These are phyloP conservation scores for Bombyx mandarina DNA, from an alignment of 1,140 invertebrate species.

Conservation along the genomic window DNA sequence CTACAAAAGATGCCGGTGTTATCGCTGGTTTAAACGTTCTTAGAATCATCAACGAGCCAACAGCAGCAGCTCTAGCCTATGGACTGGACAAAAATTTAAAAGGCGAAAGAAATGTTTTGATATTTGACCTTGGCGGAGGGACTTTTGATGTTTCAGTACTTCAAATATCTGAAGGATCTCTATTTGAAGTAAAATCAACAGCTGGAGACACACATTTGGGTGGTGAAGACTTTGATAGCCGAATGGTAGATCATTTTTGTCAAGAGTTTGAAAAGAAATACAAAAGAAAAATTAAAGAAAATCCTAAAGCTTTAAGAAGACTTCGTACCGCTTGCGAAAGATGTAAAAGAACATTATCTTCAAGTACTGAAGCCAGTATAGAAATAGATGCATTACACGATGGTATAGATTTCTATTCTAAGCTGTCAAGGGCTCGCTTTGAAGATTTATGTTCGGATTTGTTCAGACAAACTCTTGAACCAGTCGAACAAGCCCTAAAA, in stretches of 20 bases:
- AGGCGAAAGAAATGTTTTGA: slow-evolving; percentile 83
- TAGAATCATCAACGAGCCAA: slow-evolving; percentile 88
- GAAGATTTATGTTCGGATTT: slow-evolving; percentile 92
- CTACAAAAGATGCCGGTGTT: slow-evolving; percentile 82
- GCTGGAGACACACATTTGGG: slow-evolving; percentile 83
- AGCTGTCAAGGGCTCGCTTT: slow-evolving; percentile 86
- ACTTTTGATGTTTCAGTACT: slow-evolving; percentile 91
- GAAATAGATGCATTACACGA: slow-evolving; percentile 85
- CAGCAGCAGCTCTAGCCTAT: slow-evolving; percentile 87
- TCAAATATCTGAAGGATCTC: slow-evolving; percentile 86
- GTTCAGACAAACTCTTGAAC: slow-evolving; percentile 77
- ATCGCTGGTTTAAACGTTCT: slow-evolving; percentile 86
- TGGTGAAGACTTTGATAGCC: slow-evolving; percentile 84
- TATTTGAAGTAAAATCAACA: slow-evolving; percentile 86
- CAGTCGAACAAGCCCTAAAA: slow-evolving; percentile 80
- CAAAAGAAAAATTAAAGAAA: slow-evolving; percentile 51
- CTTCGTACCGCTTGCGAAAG: slow-evolving; percentile 83
- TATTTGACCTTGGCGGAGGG: slow-evolving; percentile 83
- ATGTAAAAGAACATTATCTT: slow-evolving; percentile 78
- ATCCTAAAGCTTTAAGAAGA: slow-evolving; percentile 83
- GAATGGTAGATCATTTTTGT: slow-evolving; percentile 84
- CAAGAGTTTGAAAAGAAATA: no score
- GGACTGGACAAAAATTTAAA: slow-evolving; percentile 87
- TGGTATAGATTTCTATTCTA: slow-evolving; percentile 89
- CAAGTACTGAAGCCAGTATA: slow-evolving; percentile 78